Evolutionary conservation across 2,888 invertebrate species (phyloP).

Genomic region (Tribolium freemani): DNA sequence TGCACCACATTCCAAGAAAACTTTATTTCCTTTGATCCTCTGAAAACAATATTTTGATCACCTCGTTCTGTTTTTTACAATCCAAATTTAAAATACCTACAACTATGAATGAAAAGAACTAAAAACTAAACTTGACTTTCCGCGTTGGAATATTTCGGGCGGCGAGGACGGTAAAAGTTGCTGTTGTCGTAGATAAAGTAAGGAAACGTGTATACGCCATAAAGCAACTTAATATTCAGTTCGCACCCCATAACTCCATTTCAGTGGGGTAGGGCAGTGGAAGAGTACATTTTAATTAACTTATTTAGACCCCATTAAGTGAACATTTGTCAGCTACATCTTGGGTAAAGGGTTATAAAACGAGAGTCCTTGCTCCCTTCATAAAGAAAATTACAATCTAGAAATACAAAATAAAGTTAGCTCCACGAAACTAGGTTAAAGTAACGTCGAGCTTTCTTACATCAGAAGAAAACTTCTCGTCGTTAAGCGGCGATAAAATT

Average conservation of each 20-base stretch:
- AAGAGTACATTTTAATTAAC: constrained; percentile 50
- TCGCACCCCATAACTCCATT: constrained; percentile 40
- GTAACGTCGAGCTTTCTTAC: neutral
- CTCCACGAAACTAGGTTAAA: constrained; percentile 14
- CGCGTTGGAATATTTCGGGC: no score
- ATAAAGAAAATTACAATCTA: constrained; percentile 35
- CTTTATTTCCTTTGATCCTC: no score
- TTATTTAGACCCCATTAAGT: constrained; percentile 52
- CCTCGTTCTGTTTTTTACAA: no score
- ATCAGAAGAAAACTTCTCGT: neutral
- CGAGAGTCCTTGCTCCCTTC: constrained; percentile 22
- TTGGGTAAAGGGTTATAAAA: constrained; percentile 36
- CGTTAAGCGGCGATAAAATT: constrained; percentile 17
- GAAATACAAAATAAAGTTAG: constrained; percentile 30
- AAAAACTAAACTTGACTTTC: no score
- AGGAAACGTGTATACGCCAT: constrained; percentile 40
- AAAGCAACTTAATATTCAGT: constrained; percentile 50
- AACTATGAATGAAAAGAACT: no score
- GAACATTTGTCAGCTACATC: constrained; percentile 49
- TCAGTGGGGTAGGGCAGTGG: constrained; percentile 26
- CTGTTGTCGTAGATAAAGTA: constrained; percentile 35
- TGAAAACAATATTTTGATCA: no score
- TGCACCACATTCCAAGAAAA: no score
- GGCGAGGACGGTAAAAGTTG: constrained; percentile 7
- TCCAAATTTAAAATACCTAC: no score